These are phyloP conservation scores for Craterocephalus amniculus DNA, from an alignment of 2,797 vertebrate genomes.

Conservation along the genomic window DNA sequence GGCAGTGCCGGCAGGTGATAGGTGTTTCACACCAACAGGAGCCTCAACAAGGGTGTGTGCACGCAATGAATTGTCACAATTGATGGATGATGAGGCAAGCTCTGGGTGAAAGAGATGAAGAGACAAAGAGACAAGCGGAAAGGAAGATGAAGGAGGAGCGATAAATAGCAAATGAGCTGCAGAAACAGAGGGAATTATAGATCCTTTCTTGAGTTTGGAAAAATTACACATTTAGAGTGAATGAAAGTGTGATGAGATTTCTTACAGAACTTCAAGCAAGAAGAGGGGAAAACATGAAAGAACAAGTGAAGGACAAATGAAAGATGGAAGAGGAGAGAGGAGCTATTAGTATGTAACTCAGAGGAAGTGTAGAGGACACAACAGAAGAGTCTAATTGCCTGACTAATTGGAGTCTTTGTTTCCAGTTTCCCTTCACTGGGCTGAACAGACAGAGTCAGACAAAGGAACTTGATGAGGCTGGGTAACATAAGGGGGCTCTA, in stretches of 20 bases:
- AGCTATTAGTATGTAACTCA: constrained; percentile 64
- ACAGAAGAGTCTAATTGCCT: constrained; percentile 78
- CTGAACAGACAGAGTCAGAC: constrained; percentile 55
- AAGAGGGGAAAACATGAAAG: constrained; percentile 41
- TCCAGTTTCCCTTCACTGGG: constrained; percentile 66
- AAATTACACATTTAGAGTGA: constrained; percentile 55
- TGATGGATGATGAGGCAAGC: constrained; percentile 57
- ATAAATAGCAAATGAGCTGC: constrained; percentile 61
- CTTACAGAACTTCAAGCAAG: constrained; percentile 22
- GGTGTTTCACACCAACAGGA: background rate
- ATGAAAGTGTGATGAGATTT: constrained; percentile 40
- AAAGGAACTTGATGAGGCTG: constrained; percentile 56
- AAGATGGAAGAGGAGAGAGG: constrained; percentile 62
- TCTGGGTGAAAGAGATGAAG: constrained; percentile 46
- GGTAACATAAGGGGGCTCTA: constrained; percentile 50
- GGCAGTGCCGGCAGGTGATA: background rate
- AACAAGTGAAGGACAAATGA: constrained; percentile 65
- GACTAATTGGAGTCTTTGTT: constrained; percentile 81
- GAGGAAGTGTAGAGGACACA: constrained; percentile 67
- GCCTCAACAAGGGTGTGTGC: constrained; percentile 16
- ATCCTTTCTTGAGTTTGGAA: constrained; percentile 37
- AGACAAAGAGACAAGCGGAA: constrained; percentile 49
- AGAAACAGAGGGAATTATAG: constrained; percentile 49
- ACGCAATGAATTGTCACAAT: constrained; percentile 30
- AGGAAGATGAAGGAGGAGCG: constrained; percentile 56